phyloP scores from a whole-genome alignment of 2,113 vertebrate genomes.

The Proterorhinus semilunaris region DNA sequence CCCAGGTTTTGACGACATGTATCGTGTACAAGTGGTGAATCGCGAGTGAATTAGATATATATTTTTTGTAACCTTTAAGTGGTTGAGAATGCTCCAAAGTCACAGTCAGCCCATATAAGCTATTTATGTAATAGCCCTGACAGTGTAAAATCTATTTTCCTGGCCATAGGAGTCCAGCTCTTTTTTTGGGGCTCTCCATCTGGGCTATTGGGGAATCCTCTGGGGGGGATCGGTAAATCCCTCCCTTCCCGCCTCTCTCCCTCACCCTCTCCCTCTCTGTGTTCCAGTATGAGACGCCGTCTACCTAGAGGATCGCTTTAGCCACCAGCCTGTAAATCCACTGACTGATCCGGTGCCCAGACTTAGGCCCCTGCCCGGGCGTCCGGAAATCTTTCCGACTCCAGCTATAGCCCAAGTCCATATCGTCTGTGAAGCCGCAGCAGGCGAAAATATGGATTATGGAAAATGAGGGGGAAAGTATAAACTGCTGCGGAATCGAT shows the following conservation, averaged over 20 bases:
- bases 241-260: not conserved
- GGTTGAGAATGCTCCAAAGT: not conserved
- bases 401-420: constrained; percentile 44
- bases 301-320: constrained; percentile 66
- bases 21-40: too few species aligned
- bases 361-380: constrained; percentile 60
- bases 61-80: not conserved
- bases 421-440: constrained; percentile 16
- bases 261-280: not conserved
- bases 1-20: not conserved
- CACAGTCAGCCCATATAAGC: not conserved
- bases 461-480: not conserved
- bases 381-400: constrained; percentile 57
- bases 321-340: constrained; percentile 68
- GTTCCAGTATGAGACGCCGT: constrained; percentile 53
- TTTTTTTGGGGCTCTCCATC: constrained; percentile 51
- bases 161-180: constrained; percentile 44
- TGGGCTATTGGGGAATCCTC: constrained; percentile 58
- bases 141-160: constrained; percentile 48
- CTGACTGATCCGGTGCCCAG: constrained; percentile 78
- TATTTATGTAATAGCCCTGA: constrained; percentile 16
- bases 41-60: too few species aligned
- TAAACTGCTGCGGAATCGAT: too few species aligned
- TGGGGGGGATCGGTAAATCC: constrained; percentile 51
- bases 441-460: not conserved